Evolutionary conservation across 2,888 invertebrate species (phyloP).

Genomic region (Pimpla rufipes): DNA sequence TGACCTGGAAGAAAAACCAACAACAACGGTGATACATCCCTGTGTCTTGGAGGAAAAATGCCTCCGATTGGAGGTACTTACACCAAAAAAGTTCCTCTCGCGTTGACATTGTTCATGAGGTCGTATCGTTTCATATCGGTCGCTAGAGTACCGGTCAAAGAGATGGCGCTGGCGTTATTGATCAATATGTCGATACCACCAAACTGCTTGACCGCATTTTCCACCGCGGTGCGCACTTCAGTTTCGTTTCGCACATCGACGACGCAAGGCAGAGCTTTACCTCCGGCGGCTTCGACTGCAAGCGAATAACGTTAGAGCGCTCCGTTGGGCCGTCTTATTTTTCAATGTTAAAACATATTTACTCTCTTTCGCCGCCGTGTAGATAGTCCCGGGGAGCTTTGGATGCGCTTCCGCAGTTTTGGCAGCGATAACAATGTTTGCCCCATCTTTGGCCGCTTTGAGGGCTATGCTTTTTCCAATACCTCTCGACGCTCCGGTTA

Average conservation of each 20-base stretch:
- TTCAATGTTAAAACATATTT: conserved; percentile 77
- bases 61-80: conserved; percentile 86
- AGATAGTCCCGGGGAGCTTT: conserved; percentile 96
- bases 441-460: conserved; percentile 96
- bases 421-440: conserved; percentile 96
- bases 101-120: conserved; percentile 97
- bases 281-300: conserved; percentile 94
- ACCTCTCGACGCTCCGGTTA: conserved; percentile 98
- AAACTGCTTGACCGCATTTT: conserved; percentile 93
- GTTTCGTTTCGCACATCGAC: conserved; percentile 95
- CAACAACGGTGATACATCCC: not conserved
- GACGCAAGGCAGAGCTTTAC: conserved; percentile 94
- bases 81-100: conserved; percentile 97
- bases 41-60: not conserved
- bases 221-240: conserved; percentile 90
- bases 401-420: conserved; percentile 96
- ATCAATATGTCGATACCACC: conserved; percentile 98
- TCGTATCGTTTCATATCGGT: conserved; percentile 99
- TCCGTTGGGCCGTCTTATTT: not conserved
- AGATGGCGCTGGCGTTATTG: conserved; percentile 99
- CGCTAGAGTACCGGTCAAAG: conserved; percentile 91
- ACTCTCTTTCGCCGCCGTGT: conserved; percentile 96
- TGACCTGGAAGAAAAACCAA: conserved; percentile 88
- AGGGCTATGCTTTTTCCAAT: conserved; percentile 98
- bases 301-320: conserved; percentile 74